Evolutionary conservation across 1,140 invertebrate genomes (phyloP).

Genomic region (Samia ricini): DNA sequence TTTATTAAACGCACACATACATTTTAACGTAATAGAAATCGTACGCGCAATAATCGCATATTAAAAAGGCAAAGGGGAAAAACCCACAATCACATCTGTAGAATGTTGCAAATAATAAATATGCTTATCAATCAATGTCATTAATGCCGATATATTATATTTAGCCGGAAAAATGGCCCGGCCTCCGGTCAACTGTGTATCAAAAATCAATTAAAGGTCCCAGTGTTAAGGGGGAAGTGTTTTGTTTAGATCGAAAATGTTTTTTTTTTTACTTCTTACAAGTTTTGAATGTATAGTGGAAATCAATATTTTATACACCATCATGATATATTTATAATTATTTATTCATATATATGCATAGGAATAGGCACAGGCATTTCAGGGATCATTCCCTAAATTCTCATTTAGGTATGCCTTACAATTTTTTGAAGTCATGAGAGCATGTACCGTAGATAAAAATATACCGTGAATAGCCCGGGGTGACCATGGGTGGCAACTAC

Average conservation of each 20-base stretch:
- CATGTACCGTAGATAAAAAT: no score
- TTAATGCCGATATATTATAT: constrained; percentile 8
- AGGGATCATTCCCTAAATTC: no score
- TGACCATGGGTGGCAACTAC: no score
- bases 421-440: no score
- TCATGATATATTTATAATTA: no score
- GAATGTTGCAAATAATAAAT: constrained; percentile 8
- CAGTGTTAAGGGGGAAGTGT: not conserved
- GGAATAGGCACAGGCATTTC: no score
- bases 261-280: no score
- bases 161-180: constrained; percentile 5
- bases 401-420: no score
- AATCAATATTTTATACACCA: no score
- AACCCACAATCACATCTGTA: not conserved
- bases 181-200: constrained; percentile 7
- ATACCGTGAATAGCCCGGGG: no score
- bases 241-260: not conserved
- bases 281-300: no score
- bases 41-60: not conserved
- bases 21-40: not conserved
- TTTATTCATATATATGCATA: no score
- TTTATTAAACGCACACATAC: not conserved
- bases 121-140: constrained; percentile 13
- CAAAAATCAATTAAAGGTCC: constrained; percentile 3
- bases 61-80: not conserved